Evolutionary conservation across 2,888 invertebrate genomes (phyloP).

Genomic region (Mythimna impura): DNA sequence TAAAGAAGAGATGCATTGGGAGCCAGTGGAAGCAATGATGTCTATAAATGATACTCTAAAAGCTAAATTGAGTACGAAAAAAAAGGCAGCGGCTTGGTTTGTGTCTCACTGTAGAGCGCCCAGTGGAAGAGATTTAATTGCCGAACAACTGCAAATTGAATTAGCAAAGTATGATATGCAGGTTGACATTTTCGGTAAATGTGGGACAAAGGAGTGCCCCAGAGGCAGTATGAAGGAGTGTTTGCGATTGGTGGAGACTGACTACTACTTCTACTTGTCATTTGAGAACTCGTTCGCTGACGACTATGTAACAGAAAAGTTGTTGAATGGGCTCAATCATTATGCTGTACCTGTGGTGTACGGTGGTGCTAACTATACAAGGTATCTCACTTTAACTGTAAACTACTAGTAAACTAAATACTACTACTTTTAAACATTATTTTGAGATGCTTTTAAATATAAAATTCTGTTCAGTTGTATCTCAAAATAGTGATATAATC

Average conservation of each 20-base stretch:
- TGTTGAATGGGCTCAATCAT: slow-evolving; percentile 74
- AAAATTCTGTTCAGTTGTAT: not conserved
- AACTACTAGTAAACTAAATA: not conserved
- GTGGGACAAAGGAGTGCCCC: slow-evolving; percentile 70
- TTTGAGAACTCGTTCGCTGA: slow-evolving; percentile 81
- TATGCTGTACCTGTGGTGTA: slow-evolving; percentile 80
- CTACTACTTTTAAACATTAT: too few species aligned
- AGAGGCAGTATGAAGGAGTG: slow-evolving; percentile 57
- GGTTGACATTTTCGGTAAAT: slow-evolving; percentile 76
- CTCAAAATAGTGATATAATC: not conserved
- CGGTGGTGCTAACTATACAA: slow-evolving; percentile 82
- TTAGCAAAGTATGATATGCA: slow-evolving; percentile 66
- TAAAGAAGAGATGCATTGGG: slow-evolving; percentile 72
- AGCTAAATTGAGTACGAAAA: slow-evolving; percentile 69
- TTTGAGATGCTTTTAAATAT: not conserved
- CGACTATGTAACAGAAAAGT: slow-evolving; percentile 83
- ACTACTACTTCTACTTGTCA: slow-evolving; percentile 81
- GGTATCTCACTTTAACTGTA: slow-evolving; percentile 63
- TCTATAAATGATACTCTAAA: slow-evolving; percentile 69
- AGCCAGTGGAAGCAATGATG: slow-evolving; percentile 68
- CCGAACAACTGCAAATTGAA: slow-evolving; percentile 62
- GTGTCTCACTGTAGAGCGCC: slow-evolving; percentile 76
- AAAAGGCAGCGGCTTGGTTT: slow-evolving; percentile 78
- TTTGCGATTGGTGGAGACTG: slow-evolving; percentile 66
- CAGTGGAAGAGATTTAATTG: slow-evolving; percentile 69